A percentile compares a stretch with the other conserved stretches of the same genome.
These are phyloP conservation scores for Glaucidium brasilianum DNA, from an alignment of 2,113 vertebrate genomes.

Conservation along the genomic window DNA sequence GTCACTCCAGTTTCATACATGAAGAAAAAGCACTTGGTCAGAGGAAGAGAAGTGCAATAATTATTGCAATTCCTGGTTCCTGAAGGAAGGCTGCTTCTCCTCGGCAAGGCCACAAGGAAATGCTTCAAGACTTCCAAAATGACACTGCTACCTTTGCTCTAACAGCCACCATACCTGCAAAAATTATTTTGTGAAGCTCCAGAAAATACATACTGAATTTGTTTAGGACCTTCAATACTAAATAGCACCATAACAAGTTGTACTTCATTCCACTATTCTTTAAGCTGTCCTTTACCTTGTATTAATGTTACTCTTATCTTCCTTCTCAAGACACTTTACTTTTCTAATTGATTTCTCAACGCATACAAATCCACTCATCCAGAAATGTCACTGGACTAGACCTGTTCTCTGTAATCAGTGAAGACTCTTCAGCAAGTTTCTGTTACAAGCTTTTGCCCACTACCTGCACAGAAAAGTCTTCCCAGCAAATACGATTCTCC, in stretches of 20 bases:
- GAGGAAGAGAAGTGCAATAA: not conserved
- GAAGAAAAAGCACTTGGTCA: not conserved
- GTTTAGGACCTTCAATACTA: not conserved
- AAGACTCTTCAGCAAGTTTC: not conserved
- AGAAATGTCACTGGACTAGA: not conserved
- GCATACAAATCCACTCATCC: not conserved
- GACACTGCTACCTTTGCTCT: not conserved
- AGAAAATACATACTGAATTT: not conserved
- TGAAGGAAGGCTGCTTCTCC: not conserved
- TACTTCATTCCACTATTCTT: not conserved
- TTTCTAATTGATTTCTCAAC: not conserved
- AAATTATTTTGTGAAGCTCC: not conserved
- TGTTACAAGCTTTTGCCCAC: not conserved
- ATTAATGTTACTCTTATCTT: not conserved
- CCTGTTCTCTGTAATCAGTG: not conserved
- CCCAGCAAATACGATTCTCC: not conserved
- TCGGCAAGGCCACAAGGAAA: not conserved
- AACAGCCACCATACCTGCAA: not conserved
- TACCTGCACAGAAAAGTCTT: not conserved
- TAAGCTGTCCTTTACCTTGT: not conserved
- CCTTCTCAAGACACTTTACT: not conserved
- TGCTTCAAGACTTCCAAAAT: not conserved
- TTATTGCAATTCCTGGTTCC: not conserved
- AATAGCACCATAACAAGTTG: not conserved
- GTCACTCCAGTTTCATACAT: not conserved